Evolutionary conservation across 2,113 vertebrate genomes (phyloP), one percentile per base, ranked within the genome.

Genomic region (Colius striatus): DNA sequence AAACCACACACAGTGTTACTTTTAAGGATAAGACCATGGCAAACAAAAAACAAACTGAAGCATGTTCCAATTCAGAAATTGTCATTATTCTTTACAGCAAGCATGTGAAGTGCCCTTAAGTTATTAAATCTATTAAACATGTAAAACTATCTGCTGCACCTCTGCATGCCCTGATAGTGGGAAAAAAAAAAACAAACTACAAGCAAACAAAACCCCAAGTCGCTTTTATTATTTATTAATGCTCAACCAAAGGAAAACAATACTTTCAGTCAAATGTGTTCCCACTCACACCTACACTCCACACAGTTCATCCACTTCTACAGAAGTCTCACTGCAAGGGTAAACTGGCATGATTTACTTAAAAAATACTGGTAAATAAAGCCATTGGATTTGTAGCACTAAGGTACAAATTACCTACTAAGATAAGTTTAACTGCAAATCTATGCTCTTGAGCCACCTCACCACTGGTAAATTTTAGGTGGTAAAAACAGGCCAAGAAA

Each of bases 11-110:
- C 32, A 61, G 29, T 29, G n/a, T 18, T 70, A 14, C 45, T n/a
- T 43, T 34, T 12, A 57, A 71, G 19, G 50, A 16, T 55, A 72
- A 58, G 41, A 32, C 10, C 3, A 3, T 15, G 16, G n/a, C 5
- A 50, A 84, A 76, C 34, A 82, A 65, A 63, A 62, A 45, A 0
- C 47, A 58, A 83, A 41, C 25, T 1, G 13, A 81, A 77, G n/a
- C 48, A 63, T 1, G 0, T 55, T 78, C 13, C 57, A 61, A 11
- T 81, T 63, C 3, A 13, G 43, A 86, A 87, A 92, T 83, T 25
- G 19, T 60, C 29, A 89, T 92, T 93, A 90, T 92, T 93, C 47
- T 36, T 77, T 47, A 76, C 32, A 80, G 51, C n/a, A 63, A 84
- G 34, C 29, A 38, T 0, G 0, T 71, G 30, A 53, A 14, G 16